Base-by-base conservation (phyloP, 2,888 invertebrate species). In the Parapristionchus giblindavisi region DNA sequence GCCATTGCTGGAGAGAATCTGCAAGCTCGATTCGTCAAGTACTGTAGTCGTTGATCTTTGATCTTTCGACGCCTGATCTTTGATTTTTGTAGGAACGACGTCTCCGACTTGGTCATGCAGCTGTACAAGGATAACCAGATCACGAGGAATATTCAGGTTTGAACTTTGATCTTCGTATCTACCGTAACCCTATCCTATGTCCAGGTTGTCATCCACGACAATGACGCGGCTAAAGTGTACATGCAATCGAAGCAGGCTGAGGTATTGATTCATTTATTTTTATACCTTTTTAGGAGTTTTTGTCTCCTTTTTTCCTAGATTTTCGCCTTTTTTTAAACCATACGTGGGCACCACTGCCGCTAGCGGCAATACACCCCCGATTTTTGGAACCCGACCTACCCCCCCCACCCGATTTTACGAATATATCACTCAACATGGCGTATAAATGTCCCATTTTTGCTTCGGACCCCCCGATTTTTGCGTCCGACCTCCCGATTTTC, bases 161-260 rank as follows among this genome's bases (percentile, higher is more conserved):
- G 70, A 24, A n/a, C 14, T n/a, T 24, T 65, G 34, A 3, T 51
- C 11, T 43, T 14, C 5, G 6, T 17, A 54, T 43, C 17, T 43
- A 43, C 43, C 43, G 43, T 8, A 43, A 43, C 17, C 8, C 17
- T 43, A 43, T 43, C 17, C 17, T 43, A 14, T 43, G 11, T 43
- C 43, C 63, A 75, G 60, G 94, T 97, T 0, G 96, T 96, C 89
- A 93, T 97, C 72, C 91, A 95, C 14, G 97, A 98, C 88, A 96
- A 96, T 85, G 96, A 97, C 87, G 91, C 97, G 75, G 93, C 96
- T 75, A 93, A 94, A 89, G 89, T 97, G 40, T 98, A 94, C 89
- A 93, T 95, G 77, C 95, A 94, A 88, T 95, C 95, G 32, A 93
- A 93, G 81, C 79, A 75, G 29, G 83, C 84, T 1, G 32, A 60